A percentile compares a stretch with the other conserved stretches of the same genome.
Evolutionary conservation across 2,888 invertebrate genomes (phyloP).

Genomic region (Empis stercorea): DNA sequence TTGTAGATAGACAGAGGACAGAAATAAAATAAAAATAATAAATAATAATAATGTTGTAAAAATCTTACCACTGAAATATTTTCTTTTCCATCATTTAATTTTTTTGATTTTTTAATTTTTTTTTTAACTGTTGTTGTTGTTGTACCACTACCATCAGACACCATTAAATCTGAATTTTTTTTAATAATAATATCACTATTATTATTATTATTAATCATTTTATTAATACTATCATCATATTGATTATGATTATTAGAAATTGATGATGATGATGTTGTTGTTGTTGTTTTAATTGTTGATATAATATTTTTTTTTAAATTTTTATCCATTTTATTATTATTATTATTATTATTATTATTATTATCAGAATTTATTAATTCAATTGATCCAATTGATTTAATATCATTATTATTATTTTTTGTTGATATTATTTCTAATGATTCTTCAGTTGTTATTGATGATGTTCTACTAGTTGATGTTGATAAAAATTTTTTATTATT

Average conservation of each 20-base stretch:
- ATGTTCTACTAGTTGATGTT: neutral
- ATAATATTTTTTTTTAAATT: too few relatives aligned
- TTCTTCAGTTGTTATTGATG: neutral
- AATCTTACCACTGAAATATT: conserved; percentile 51
- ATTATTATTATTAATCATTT: neutral
- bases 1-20: neutral
- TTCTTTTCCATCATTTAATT: conserved; percentile 47
- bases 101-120: conserved; percentile 50
- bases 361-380: too few relatives aligned
- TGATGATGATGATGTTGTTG: neutral
- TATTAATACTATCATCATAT: neutral
- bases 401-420: neutral
- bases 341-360: neutral
- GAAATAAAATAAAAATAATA: conserved; percentile 14
- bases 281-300: neutral
- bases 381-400: neutral
- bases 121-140: conserved; percentile 31
- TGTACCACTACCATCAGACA: neutral
- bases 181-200: neutral
- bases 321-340: too few relatives aligned
- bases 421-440: neutral
- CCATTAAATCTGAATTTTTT: neutral
- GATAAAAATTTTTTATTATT: neutral
- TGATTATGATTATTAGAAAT: neutral
- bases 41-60: neutral